phyloP scores from a whole-genome alignment of 2,888 invertebrate species.

The Anagyrus pseudococci region DNA sequence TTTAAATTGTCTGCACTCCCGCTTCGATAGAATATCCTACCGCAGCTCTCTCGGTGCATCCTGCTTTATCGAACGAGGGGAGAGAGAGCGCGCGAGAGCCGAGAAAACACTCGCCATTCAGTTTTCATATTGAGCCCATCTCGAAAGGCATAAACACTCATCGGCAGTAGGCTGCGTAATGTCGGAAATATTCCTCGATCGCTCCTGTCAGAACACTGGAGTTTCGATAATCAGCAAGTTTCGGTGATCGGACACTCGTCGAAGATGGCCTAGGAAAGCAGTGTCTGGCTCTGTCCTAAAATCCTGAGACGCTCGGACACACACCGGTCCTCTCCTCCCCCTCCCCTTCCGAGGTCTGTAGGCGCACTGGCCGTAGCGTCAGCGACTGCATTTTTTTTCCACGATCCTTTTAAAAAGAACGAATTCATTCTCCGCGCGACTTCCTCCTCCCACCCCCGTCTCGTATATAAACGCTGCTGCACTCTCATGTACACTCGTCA shows the following conservation, averaged over 20 bases:
- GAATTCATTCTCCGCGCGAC: constrained; percentile 25
- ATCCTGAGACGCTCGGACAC: background rate
- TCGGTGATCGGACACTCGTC: background rate
- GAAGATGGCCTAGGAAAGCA: background rate
- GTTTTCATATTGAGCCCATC: too few relatives aligned
- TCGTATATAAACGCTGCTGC: background rate
- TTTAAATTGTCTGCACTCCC: too few relatives aligned
- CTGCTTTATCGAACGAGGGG: too few relatives aligned
- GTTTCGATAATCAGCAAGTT: background rate
- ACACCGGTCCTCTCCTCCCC: background rate
- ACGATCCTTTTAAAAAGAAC: background rate
- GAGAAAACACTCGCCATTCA: too few relatives aligned
- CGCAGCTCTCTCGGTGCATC: too few relatives aligned
- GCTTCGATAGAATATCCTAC: too few relatives aligned
- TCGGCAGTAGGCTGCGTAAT: constrained; percentile 44
- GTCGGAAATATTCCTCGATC: constrained; percentile 34
- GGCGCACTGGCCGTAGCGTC: background rate
- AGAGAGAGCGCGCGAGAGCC: too few relatives aligned
- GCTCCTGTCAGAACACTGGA: constrained; percentile 14
- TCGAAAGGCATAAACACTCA: constrained; percentile 12
- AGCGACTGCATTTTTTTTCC: background rate
- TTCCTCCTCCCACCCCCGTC: background rate
- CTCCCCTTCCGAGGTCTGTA: too few relatives aligned
- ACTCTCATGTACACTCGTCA: background rate
- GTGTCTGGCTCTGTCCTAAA: background rate